Base-by-base conservation (phyloP, 1,140 invertebrate species). In the Periplaneta americana region DNA sequence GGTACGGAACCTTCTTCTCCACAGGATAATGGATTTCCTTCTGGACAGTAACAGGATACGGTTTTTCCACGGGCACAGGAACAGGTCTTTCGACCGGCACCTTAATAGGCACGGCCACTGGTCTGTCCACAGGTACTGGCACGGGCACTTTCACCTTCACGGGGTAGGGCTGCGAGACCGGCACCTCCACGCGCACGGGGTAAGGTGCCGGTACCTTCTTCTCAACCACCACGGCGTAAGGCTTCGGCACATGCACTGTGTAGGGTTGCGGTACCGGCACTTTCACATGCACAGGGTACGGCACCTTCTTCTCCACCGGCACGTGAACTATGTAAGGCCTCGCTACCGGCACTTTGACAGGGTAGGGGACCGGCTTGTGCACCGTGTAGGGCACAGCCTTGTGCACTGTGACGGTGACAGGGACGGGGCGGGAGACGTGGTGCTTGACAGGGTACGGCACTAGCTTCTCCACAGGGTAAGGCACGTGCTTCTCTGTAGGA, bases 211-310 rank as follows among this genome's bases (percentile, higher is more conserved):
- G 28, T 2, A 81, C 80, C 9, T 66, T 37, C 32, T 86, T 86
- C 81, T 86, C 85, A 22, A 86, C 80, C 1, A 35, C n/a, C 1
- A 82, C 81, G 11, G 81, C 32, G 48, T 82, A 82, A 8, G 82
- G 82, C 76, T 79, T 82, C 22, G 80, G 78, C 1, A 78, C 80
- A n/a, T 82, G 15, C 57, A 93, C 91, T 80, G 90, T 90, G 34
- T 94, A 91, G 83, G 93, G 92, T 76, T 94, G 91, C 34, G 94
- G 94, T 86, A 93, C 95, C 88, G 95, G 94, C 85, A 96, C 93
- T 34, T 92, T 91, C 1, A 94, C 92, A 85, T 93, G 93, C 9
- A 85, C 83, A 15, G 81, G 17, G 22, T 75, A 79, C 3, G 80
- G 81, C 86, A 94, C 93, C 74, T 93, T 93, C 85, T 94, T 95